Evolutionary conservation across 2,888 invertebrate genomes (phyloP).

Genomic region (Calameuta filiformis): DNA sequence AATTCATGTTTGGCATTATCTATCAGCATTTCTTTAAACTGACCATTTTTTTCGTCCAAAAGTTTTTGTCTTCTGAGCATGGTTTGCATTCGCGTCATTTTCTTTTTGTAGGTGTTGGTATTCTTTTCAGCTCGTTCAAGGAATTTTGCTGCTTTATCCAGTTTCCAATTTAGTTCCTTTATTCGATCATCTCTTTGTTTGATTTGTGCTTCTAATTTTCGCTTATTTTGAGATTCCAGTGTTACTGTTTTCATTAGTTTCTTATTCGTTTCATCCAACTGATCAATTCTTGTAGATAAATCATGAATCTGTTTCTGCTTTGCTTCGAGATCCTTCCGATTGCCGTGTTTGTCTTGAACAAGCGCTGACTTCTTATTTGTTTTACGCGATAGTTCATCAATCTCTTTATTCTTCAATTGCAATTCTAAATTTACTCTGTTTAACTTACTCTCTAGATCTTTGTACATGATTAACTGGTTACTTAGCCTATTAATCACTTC

Average conservation of each 20-base stretch:
- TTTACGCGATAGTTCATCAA: slow-evolving; percentile 27
- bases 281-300: slow-evolving; percentile 44
- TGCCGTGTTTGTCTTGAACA: background rate
- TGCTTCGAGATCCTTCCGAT: background rate
- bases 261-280: slow-evolving; percentile 51
- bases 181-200: slow-evolving; percentile 55
- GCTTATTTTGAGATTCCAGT: slow-evolving; percentile 46
- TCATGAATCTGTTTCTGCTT: slow-evolving; percentile 43
- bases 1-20: slow-evolving; percentile 39
- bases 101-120: slow-evolving; percentile 52
- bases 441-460: slow-evolving; percentile 42
- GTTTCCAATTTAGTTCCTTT: slow-evolving; percentile 59
- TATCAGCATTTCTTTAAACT: slow-evolving; percentile 41
- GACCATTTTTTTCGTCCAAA: slow-evolving; percentile 42
- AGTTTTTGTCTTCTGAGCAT: slow-evolving; percentile 46
- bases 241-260: slow-evolving; percentile 51
- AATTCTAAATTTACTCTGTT: slow-evolving; percentile 31
- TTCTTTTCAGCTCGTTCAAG: slow-evolving; percentile 59
- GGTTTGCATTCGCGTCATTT: slow-evolving; percentile 55
- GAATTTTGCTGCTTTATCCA: slow-evolving; percentile 58
- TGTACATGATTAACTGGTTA: slow-evolving; percentile 46
- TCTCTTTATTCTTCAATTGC: slow-evolving; percentile 36
- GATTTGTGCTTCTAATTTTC: slow-evolving; percentile 49
- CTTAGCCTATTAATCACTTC: slow-evolving; percentile 50
- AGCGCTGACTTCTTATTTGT: slow-evolving; percentile 22